These are phyloP conservation scores for Neelides sp. DNA, from an alignment of 1,140 invertebrate genomes.

Conservation along the genomic window DNA sequence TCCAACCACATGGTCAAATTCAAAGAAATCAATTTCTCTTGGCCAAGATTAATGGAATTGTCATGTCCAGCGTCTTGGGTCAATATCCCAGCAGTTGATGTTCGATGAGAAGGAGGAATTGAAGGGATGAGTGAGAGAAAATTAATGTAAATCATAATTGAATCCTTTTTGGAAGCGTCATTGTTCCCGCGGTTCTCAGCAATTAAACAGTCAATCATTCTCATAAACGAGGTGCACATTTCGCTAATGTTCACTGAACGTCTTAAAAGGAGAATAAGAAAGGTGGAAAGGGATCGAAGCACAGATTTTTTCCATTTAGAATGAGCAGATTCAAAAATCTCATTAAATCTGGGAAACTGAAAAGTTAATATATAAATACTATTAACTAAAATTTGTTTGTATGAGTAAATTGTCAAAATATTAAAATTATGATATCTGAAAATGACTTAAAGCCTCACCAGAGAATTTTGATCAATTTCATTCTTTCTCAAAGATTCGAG, in stretches of 20 bases:
- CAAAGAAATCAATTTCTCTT: conserved; percentile 3
- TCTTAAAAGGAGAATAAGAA: conserved; percentile 1
- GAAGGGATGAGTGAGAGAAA: conserved; percentile 9
- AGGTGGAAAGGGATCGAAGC: background rate
- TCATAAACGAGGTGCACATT: background rate
- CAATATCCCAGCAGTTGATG: too few species aligned
- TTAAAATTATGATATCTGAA: background rate
- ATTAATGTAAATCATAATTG: conserved; percentile 10
- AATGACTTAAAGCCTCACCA: conserved; percentile 7
- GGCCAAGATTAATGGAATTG: background rate
- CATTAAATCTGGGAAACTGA: conserved; percentile 9
- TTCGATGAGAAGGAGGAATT: too few species aligned
- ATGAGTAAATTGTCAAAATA: background rate
- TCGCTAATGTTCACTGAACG: background rate
- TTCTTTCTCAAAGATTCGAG: background rate
- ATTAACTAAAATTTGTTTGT: background rate
- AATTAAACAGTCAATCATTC: conserved; percentile 6
- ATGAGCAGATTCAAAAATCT: conserved; percentile 3
- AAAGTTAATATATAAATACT: conserved; percentile 2
- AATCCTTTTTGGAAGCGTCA: conserved; percentile 7
- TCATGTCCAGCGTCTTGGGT: too few species aligned
- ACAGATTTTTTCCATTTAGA: conserved; percentile 4
- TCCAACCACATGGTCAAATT: conserved; percentile 15
- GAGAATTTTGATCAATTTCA: background rate
- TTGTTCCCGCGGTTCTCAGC: background rate